Conservation (phyloP, 1,140 invertebrate species). For the Drosophila parabipectinata region DNA sequence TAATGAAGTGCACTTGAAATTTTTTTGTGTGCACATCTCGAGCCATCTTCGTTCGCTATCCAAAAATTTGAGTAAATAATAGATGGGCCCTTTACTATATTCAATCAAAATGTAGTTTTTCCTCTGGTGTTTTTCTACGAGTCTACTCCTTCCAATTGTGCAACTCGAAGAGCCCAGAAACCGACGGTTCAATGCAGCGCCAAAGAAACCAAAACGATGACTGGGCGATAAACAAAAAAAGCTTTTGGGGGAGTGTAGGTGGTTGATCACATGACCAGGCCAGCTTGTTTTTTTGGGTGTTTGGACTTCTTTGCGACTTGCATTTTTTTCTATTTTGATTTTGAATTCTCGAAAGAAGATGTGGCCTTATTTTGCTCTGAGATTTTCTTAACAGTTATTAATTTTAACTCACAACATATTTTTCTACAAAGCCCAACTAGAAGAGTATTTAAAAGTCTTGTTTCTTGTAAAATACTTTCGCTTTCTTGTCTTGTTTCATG, state of each 20-base stretch:
- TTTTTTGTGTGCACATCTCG: slow-evolving; percentile 21
- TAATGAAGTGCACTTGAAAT: slow-evolving; percentile 73
- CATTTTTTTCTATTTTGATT: no score
- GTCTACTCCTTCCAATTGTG: slow-evolving; percentile 37
- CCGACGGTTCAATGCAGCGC: slow-evolving; percentile 41
- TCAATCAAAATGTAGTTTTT: slow-evolving; percentile 39
- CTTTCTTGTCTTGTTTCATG: slow-evolving; percentile 48
- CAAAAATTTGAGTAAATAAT: not conserved
- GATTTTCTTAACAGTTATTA: no score
- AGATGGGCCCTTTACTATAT: slow-evolving; percentile 18
- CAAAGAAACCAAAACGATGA: slow-evolving; percentile 35
- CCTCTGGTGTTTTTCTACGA: slow-evolving; percentile 4
- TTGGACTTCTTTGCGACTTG: no score
- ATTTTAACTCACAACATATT: no score
- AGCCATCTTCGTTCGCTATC: slow-evolving; percentile 33
- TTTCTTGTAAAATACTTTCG: slow-evolving; percentile 23
- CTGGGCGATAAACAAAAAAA: slow-evolving; percentile 24
- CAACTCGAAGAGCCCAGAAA: slow-evolving; percentile 59
- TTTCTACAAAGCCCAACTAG: not conserved
- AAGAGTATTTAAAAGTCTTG: slow-evolving; percentile 23
- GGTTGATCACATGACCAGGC: slow-evolving; percentile 42
- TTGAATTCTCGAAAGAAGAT: no score
- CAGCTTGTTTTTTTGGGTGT: not conserved
- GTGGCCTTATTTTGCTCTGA: no score
- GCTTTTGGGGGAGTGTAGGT: slow-evolving; percentile 29